These are phyloP conservation scores for Trissolcus japonicus DNA, from an alignment of 2,888 invertebrate genomes.

Conservation along the genomic window DNA sequence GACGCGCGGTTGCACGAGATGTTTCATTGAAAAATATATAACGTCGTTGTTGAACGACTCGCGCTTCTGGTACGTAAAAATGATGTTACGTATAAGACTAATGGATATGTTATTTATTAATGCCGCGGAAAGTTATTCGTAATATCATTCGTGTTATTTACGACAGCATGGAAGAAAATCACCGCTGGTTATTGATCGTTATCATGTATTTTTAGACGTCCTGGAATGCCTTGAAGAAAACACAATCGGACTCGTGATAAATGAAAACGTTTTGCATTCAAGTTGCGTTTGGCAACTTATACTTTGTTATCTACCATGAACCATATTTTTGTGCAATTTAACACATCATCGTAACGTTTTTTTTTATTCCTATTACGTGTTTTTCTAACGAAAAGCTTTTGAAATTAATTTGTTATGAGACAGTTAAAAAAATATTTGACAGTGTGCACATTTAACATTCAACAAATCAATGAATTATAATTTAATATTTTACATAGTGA, in stretches of 20 bases:
- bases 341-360: not conserved
- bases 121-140: constrained; percentile 49
- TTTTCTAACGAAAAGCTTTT: no score
- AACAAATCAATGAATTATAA: constrained; percentile 1
- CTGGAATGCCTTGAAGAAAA: constrained; percentile 55
- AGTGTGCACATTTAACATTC: no score
- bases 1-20: constrained; percentile 15
- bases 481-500: not conserved
- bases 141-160: constrained; percentile 55
- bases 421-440: no score
- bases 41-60: constrained; percentile 34
- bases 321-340: not conserved
- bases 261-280: constrained; percentile 31
- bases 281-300: constrained; percentile 28
- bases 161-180: constrained; percentile 51
- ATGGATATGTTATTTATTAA: constrained; percentile 51
- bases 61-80: constrained; percentile 34
- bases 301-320: not conserved
- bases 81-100: constrained; percentile 50
- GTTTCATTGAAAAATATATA: constrained; percentile 37
- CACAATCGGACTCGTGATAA: constrained; percentile 50
- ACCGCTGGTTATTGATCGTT: constrained; percentile 55
- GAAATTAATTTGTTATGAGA: no score
- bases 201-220: constrained; percentile 56
- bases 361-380: not conserved